Base-by-base conservation (phyloP, 2,113 vertebrate species). In the Columba livia region DNA sequence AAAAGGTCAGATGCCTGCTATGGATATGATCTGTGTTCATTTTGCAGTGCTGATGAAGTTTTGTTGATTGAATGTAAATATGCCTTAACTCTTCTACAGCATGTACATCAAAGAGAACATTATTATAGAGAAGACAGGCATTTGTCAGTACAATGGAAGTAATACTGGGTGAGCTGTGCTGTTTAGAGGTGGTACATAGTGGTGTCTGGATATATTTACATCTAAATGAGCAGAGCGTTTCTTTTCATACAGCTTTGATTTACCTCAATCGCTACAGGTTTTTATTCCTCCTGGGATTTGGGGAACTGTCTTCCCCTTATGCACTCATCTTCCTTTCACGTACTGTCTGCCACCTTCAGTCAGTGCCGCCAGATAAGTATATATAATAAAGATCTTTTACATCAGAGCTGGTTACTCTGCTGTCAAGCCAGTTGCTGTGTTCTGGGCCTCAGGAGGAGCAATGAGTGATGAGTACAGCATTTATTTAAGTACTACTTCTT, bases 1-100 rank as follows among this genome's bases (percentile, higher is more conserved):
- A 38, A 85, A 94, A 95, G 81, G 91, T 96, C 93, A 90, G 64
- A 62, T 74, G 85, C 10, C 6, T 79, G 40, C 58, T 67, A 25
- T 40, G 88, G 88, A 56, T 93, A 25, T 20, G 64, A 83, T 74
- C 72, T 88, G 80, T 57, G 77, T 51, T 93, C 88, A 50, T 93
- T 83, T 84, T 57, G 44, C 72, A 61, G 77, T 9, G 28, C 92
- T 92, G 92, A 94, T 94, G 89, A 96, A 89, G 69, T 86, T 91
- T 81, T 90, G 85, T 84, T 95, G 88, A 91, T 81, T 90, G 90
- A 95, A 69, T 65, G 50, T 88, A 89, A 94, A 94, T 84, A 81
- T 11, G 40, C 66, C 53, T 83, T 65, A 84, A 85, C 82, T 85
- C 44, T 91, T 74, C 61, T 72, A 13, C 69, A 64, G 75, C 60